These are phyloP conservation scores for Acrobasis suavella DNA, from an alignment of 2,888 invertebrate species.

Conservation along the genomic window DNA sequence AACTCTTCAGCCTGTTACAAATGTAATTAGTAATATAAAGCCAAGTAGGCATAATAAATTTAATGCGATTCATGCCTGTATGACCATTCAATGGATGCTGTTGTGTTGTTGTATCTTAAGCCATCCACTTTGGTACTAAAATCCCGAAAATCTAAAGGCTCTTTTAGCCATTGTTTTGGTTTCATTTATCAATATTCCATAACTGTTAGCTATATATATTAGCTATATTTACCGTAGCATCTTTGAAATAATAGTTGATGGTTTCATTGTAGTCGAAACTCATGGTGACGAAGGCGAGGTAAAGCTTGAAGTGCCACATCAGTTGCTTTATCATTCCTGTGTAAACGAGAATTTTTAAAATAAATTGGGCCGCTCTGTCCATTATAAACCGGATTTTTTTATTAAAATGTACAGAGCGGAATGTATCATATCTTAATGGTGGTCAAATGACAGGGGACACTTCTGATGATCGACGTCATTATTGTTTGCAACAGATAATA, in stretches of 20 bases:
- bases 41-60: neutral
- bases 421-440: neutral
- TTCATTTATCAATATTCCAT: neutral
- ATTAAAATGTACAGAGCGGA: slow-evolving; percentile 17
- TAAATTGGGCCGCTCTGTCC: slow-evolving; percentile 40
- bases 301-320: slow-evolving; percentile 56
- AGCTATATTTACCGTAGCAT: slow-evolving; percentile 50
- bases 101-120: too few species aligned
- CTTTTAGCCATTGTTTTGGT: neutral
- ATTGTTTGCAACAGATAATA: neutral
- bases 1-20: slow-evolving; percentile 47
- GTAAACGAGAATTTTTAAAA: slow-evolving; percentile 52
- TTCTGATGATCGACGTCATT: slow-evolving; percentile 5
- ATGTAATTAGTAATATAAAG: slow-evolving; percentile 3
- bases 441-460: slow-evolving; percentile 18
- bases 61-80: too few species aligned
- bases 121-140: too few species aligned
- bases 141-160: neutral
- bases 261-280: slow-evolving; percentile 46
- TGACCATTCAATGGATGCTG: too few species aligned
- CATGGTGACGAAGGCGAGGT: slow-evolving; percentile 46
- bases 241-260: slow-evolving; percentile 46
- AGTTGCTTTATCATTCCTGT: slow-evolving; percentile 42
- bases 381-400: slow-evolving; percentile 39
- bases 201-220: too few species aligned